Percentiles rank a stretch among this genome's conserved stretches.
phyloP scores from a whole-genome alignment of 2,113 vertebrate genomes.

The Corythaeola cristata region DNA sequence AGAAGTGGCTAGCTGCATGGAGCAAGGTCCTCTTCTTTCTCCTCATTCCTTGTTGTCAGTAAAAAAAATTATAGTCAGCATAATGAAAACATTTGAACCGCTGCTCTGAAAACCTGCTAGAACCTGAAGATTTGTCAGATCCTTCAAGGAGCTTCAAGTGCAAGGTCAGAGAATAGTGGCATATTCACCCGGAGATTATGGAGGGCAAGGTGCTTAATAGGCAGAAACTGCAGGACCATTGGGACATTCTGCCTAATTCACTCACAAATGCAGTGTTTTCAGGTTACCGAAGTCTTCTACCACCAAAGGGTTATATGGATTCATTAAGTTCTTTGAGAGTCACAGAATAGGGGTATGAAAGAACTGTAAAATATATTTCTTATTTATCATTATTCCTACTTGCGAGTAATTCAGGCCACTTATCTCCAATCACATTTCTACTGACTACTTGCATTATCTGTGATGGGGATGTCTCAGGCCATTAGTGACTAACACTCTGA shows the following conservation, averaged over 20 bases:
- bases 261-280: background rate
- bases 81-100: background rate
- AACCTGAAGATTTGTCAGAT: background rate
- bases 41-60: background rate
- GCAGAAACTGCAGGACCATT: background rate
- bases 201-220: background rate
- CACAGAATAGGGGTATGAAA: background rate
- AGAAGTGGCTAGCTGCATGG: background rate
- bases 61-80: background rate
- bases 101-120: background rate
- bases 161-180: background rate
- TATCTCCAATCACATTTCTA: slow-evolving; percentile 13
- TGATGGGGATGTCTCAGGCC: slow-evolving; percentile 48
- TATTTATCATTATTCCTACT: background rate
- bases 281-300: background rate
- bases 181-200: background rate
- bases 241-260: background rate
- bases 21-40: background rate
- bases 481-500: slow-evolving; percentile 51
- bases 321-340: background rate
- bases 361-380: background rate
- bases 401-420: background rate
- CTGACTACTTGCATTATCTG: background rate
- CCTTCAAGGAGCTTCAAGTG: background rate
- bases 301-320: background rate